These are phyloP conservation scores for Pyrgus malvae DNA, from an alignment of 2,888 invertebrate genomes.

Conservation along the genomic window DNA sequence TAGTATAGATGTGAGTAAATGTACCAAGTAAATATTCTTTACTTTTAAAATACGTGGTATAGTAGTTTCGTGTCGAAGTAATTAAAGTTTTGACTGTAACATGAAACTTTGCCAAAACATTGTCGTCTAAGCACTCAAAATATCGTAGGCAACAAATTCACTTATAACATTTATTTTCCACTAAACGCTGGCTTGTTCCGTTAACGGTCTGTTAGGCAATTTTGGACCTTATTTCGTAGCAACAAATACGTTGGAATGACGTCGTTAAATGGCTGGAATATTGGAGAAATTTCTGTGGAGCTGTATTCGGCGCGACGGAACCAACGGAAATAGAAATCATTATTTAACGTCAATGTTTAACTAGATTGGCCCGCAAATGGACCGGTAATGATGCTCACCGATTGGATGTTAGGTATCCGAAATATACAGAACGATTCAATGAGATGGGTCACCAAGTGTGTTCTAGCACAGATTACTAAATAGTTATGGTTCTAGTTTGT, in stretches of 20 bases:
- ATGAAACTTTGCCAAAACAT: not conserved
- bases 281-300: conserved; percentile 32
- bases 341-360: conserved; percentile 75
- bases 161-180: conserved; percentile 16
- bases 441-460: not conserved
- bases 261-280: conserved; percentile 8
- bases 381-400: conserved; percentile 64
- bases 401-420: conserved; percentile 6
- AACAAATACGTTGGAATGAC: not conserved
- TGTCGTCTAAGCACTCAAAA: not conserved
- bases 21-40: too few relatives aligned
- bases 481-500: too few relatives aligned
- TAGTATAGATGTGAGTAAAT: too few relatives aligned
- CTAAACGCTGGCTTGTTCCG: not conserved
- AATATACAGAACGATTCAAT: not conserved
- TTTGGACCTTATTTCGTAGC: not conserved
- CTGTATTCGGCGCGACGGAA: conserved; percentile 38
- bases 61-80: not conserved
- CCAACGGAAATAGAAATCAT: conserved; percentile 70
- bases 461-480: too few relatives aligned
- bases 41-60: too few relatives aligned
- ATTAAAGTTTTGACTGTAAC: too few relatives aligned
- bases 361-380: conserved; percentile 69
- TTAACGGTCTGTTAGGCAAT: not conserved
- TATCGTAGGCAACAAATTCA: conserved; percentile 8